Evolutionary conservation across 2,113 vertebrate genomes (phyloP).

Genomic region (Siniperca knerii): DNA sequence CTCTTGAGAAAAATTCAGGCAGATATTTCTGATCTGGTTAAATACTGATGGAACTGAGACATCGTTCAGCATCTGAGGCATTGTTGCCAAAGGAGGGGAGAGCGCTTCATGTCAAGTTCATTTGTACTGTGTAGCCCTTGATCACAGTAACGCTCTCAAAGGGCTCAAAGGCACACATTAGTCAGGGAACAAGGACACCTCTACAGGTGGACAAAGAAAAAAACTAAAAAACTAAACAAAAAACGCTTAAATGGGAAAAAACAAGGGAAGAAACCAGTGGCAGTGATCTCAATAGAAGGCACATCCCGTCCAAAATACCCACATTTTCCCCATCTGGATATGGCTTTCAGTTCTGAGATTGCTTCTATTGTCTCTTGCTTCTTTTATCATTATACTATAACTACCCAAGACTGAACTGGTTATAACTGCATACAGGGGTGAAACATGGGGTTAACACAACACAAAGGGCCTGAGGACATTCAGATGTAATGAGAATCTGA

Average conservation of each 20-base stretch:
- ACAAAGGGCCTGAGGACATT: conserved; percentile 32
- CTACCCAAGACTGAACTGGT: conserved; percentile 24
- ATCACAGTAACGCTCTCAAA: conserved; percentile 37
- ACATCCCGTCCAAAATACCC: not conserved
- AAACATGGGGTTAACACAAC: conserved; percentile 37
- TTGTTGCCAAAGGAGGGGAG: conserved; percentile 23
- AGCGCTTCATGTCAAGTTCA: conserved; percentile 10
- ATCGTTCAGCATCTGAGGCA: conserved; percentile 1
- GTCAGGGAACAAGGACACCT: not conserved
- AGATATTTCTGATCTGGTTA: conserved; percentile 20
- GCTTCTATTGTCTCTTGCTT: conserved; percentile 13
- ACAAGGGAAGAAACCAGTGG: not conserved
- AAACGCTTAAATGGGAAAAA: not conserved
- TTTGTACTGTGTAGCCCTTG: conserved; percentile 2
- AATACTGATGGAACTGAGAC: conserved; percentile 11
- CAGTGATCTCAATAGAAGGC: not conserved
- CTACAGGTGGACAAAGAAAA: conserved; percentile 7
- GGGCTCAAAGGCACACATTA: conserved; percentile 6
- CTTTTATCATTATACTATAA: conserved; percentile 31
- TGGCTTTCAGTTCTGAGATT: conserved; percentile 21
- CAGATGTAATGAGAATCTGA: conserved; percentile 37
- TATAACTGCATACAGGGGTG: conserved; percentile 5
- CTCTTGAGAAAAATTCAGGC: conserved; percentile 1
- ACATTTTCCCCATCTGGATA: not conserved
- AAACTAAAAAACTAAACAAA: not conserved